Percentiles rank a stretch among this genome's conserved stretches.
phyloP scores from a whole-genome alignment of 2,113 vertebrate species.

The Gopherus flavomarginatus region DNA sequence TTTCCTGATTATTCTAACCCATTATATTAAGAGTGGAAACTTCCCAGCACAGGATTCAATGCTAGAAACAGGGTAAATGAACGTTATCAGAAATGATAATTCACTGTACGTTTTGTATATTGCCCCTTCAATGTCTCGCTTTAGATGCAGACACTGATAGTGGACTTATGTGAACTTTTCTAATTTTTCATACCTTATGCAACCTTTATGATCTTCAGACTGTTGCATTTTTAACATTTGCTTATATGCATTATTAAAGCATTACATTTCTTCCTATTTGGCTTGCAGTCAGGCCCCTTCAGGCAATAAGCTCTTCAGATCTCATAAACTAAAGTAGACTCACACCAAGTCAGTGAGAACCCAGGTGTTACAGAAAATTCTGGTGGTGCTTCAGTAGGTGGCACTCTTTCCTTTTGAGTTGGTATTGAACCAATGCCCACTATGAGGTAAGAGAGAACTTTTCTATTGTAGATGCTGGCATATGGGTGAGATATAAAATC shows the following conservation, averaged over 20 bases:
- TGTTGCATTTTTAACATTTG: constrained; percentile 41
- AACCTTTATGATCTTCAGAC: not conserved
- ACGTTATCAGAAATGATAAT: not conserved
- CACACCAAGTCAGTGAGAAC: constrained; percentile 55
- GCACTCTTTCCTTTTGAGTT: constrained; percentile 34
- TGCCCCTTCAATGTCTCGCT: not conserved
- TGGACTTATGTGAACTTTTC: not conserved
- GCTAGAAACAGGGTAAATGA: constrained; percentile 38
- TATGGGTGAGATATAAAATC: not conserved
- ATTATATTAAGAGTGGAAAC: constrained; percentile 9
- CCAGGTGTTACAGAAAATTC: not conserved
- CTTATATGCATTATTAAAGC: constrained; percentile 44
- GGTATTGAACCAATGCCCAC: fast-evolving
- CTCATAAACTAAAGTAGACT: constrained; percentile 37
- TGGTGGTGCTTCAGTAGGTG: constrained; percentile 33
- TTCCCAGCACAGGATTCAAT: not conserved
- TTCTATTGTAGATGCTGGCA: not conserved
- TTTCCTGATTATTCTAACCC: constrained; percentile 13
- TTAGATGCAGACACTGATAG: constrained; percentile 5
- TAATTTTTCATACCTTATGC: not conserved
- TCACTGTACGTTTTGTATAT: not conserved
- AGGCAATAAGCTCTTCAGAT: constrained; percentile 61
- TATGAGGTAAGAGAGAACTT: not conserved
- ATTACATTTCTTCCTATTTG: constrained; percentile 70
- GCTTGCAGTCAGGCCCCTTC: constrained; percentile 56